These are phyloP conservation scores for Drosophila kanekoi DNA, from an alignment of 2,888 invertebrate species.

Conservation along the genomic window DNA sequence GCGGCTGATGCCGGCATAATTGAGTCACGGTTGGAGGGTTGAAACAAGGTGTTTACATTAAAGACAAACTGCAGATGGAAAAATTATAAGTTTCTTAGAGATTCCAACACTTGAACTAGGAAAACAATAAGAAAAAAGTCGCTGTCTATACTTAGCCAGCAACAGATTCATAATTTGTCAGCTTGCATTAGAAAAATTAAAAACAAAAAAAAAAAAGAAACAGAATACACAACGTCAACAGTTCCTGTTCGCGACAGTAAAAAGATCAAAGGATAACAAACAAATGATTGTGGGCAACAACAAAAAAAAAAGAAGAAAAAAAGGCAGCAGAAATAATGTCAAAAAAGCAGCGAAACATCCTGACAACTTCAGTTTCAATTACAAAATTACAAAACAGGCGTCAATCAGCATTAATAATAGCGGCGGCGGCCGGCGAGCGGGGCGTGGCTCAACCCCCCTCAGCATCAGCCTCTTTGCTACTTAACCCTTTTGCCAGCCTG, in stretches of 20 bases:
- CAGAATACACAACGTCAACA: constrained; percentile 7
- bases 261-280: constrained; percentile 67
- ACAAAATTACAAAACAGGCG: constrained; percentile 80
- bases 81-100: not conserved
- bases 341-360: constrained; percentile 47
- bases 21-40: not conserved
- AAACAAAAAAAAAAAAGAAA: constrained; percentile 35
- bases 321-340: constrained; percentile 51
- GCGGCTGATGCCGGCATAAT: constrained; percentile 41
- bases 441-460: constrained; percentile 65
- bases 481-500: constrained; percentile 70
- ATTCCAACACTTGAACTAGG: too few species aligned
- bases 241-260: constrained; percentile 49
- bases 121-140: constrained; percentile 11
- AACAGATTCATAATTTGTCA: constrained; percentile 75
- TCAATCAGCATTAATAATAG: constrained; percentile 79
- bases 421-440: constrained; percentile 20
- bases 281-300: constrained; percentile 58
- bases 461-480: constrained; percentile 62
- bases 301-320: constrained; percentile 24
- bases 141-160: constrained; percentile 26
- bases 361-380: constrained; percentile 77
- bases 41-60: not conserved
- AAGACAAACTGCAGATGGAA: too few species aligned
- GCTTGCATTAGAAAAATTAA: constrained; percentile 72